Evolutionary conservation across 2,888 invertebrate genomes (phyloP).

Genomic region (Tiphia femorata): DNA sequence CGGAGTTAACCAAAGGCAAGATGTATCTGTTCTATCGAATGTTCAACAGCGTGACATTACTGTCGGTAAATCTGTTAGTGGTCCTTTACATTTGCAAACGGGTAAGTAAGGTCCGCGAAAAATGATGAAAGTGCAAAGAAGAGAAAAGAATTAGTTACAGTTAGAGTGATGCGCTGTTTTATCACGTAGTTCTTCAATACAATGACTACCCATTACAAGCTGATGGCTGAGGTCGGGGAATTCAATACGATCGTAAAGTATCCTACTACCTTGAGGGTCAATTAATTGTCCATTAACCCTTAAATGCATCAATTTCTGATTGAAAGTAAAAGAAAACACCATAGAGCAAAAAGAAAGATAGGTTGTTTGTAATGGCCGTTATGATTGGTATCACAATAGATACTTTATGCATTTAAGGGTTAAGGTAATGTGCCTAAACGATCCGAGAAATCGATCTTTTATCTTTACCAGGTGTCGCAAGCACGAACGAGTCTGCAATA

Average conservation of each 20-base stretch:
- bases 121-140: background rate
- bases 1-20: too few species aligned
- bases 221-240: conserved; percentile 51
- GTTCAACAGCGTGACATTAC: conserved; percentile 50
- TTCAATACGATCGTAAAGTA: conserved; percentile 51
- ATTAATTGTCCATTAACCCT: too few species aligned
- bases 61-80: conserved; percentile 46
- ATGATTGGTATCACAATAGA: too few species aligned
- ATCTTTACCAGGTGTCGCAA: conserved; percentile 47
- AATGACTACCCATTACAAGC: conserved; percentile 49
- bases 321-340: too few species aligned
- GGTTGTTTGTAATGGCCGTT: too few species aligned
- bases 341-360: too few species aligned
- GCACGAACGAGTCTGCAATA: conserved; percentile 55
- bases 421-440: too few species aligned
- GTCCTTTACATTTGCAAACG: conserved; percentile 50
- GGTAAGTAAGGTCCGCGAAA: conserved; percentile 51
- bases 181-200: conserved; percentile 51
- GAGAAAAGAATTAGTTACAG: background rate
- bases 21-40: conserved; percentile 50
- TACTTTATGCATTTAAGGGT: too few species aligned
- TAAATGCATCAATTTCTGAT: background rate
- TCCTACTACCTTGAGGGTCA: too few species aligned
- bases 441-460: too few species aligned
- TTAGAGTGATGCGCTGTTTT: background rate